Base-by-base conservation (phyloP, 2,888 invertebrate species). In the Tortricodes alternella region DNA sequence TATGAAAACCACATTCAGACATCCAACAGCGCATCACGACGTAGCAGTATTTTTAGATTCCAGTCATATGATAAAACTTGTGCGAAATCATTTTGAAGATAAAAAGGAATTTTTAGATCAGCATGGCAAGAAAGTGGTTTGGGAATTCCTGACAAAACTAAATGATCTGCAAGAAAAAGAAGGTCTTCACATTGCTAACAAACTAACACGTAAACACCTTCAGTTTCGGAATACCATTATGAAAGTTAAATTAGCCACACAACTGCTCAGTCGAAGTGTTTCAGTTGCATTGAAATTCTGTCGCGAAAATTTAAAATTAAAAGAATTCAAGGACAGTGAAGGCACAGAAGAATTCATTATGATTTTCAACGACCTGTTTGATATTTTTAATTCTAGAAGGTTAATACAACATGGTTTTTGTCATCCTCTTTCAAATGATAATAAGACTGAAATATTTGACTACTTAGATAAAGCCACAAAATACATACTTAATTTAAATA, bases 221-320 rank as follows among this genome's bases (percentile, higher is more conserved):
- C 6, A 58, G 3, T 67, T 69, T 55, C 48, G 55, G 27, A 66
- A 69, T 13, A 4, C 46, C 4, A 61, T 60, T 6, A 65, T 64
- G 60, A 63, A 66, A 11, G 65, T 65, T 0, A 66, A 67, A 46
- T 27, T 68, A 7, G 66, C 64, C 0, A 29, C 55, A 0, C 65
- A 68, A 43, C 21, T 62, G 3, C 46, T 64, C n/a, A 64, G 65
- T 46, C 58, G 50, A 9, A 66, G 63, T 53, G 64, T 68, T 6
- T 44, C 65, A 6, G 35, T 32, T 1, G 59, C 59, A 15, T 6
- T 68, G 8, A 21, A 60, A 8, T 62, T 62, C 51, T 65, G 63
- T 18, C 29, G 59, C 5, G 44, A 62, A 35, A 32, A 8, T 2
- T 19, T 63, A 46, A 61, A 63, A 52, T 18, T 62, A 3, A 16